phyloP scores from a whole-genome alignment of 2,113 vertebrate species.

The Copsychus sechellarum region DNA sequence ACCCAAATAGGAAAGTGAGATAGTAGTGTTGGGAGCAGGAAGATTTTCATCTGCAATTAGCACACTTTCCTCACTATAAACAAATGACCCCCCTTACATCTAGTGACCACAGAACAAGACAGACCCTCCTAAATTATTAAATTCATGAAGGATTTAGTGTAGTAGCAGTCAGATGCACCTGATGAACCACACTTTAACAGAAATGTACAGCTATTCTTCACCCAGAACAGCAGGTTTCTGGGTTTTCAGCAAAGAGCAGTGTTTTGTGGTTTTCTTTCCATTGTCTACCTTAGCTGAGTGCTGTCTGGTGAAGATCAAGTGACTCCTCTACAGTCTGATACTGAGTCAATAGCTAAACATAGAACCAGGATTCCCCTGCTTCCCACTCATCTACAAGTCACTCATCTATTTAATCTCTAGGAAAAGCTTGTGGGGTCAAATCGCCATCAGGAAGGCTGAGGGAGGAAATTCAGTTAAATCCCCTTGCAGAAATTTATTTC shows the following conservation, averaged over 20 bases:
- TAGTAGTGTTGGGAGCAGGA: not conserved
- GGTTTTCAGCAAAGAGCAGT: not conserved
- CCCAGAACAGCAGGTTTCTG: not conserved
- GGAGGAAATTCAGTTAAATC: not conserved
- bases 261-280: not conserved
- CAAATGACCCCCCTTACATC: not conserved
- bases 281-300: not conserved
- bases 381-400: not conserved
- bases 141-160: not conserved
- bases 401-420: not conserved
- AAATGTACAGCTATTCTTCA: not conserved
- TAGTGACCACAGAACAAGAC: not conserved
- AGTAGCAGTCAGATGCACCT: not conserved
- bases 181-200: not conserved
- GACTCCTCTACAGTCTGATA: not conserved
- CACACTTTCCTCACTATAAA: not conserved
- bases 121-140: not conserved
- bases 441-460: not conserved
- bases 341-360: constrained; percentile 23
- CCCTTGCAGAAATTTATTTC: not conserved
- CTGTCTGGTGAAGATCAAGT: not conserved
- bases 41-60: not conserved
- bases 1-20: not conserved
- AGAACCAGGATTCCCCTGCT: not conserved
- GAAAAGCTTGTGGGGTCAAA: not conserved